phyloP scores from a whole-genome alignment of 2,888 invertebrate genomes.

The Sinhomidia bicolor region DNA sequence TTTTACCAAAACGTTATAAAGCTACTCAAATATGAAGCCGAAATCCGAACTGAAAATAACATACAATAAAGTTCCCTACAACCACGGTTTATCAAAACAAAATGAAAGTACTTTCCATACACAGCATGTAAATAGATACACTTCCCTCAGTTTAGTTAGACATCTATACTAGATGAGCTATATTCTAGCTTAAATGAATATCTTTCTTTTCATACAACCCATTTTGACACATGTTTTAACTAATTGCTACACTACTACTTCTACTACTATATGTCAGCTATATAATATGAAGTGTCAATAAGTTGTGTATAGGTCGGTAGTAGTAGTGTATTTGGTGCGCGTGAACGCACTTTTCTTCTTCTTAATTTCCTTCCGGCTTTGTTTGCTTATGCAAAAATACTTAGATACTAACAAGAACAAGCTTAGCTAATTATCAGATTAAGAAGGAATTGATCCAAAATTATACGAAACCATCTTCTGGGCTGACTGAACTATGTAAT shows the following conservation, averaged over 20 bases:
- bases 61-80: conserved; percentile 32
- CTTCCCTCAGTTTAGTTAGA: not conserved
- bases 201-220: no score
- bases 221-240: not conserved
- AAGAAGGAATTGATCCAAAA: no score
- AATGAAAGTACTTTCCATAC: not conserved
- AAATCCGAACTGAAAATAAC: conserved; percentile 34
- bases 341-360: not conserved
- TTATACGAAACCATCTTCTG: no score
- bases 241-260: not conserved
- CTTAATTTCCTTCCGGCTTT: not conserved
- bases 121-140: not conserved
- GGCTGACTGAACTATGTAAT: no score
- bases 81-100: not conserved
- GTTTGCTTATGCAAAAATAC: no score
- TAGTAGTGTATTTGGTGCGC: not conserved
- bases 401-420: no score
- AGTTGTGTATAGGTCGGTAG: no score
- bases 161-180: no score
- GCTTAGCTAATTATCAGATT: no score
- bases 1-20: conserved; percentile 44
- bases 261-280: not conserved
- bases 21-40: conserved; percentile 34
- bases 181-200: no score
- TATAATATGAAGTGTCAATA: not conserved